Base-by-base conservation (phyloP, 30 jellyfish, hydroid and myxozoan species). In the Chrysaora quinquecirrha region DNA sequence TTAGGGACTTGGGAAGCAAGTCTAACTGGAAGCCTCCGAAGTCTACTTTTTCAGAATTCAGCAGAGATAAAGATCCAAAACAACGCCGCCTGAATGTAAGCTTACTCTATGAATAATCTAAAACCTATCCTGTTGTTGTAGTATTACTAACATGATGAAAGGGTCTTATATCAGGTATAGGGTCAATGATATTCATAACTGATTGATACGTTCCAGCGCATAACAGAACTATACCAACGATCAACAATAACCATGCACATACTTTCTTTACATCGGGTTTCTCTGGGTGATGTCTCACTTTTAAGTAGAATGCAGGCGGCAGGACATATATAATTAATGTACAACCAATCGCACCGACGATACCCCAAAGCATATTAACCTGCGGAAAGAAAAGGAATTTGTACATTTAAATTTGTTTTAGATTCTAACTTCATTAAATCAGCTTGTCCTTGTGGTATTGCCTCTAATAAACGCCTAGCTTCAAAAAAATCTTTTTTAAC, bases 321-420 rank as follows among this genome's bases (percentile, higher is more conserved):
- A 93, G 85, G 22, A 93, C 71, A 83, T 93, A 93, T 31, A 93
- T 93, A 30, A 93, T 72, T 38, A 83, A 49, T 2, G 98, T 93
- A 72, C 98, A 93, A 20, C 98, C 98, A 48, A 93, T 93, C 0
- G 98, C 83, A 31, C 98, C 98, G 64, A 93, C 98, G 47, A 93
- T 48, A 11, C 98, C 98, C 98, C 98, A 93, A 16, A 93, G 76
- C 98, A 93, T 93, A 78, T 93, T 93, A 4, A 93, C 97, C 98
- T 93, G 78, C 14, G 61, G 27, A 49, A 30, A 34, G 21, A 67
- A 28, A 68, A 38, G 43, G 34, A 43, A 30, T 52, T 52, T 43
- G 58, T 43, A 9, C 58, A 43, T 9, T 43, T 43, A 6, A 43
- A 9, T 6, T 16, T 43, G 58, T 43, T 9, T 43, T 43, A 6